Evolutionary conservation across 1,140 invertebrate species (phyloP).

Genomic region (Saxidomus purpurata): DNA sequence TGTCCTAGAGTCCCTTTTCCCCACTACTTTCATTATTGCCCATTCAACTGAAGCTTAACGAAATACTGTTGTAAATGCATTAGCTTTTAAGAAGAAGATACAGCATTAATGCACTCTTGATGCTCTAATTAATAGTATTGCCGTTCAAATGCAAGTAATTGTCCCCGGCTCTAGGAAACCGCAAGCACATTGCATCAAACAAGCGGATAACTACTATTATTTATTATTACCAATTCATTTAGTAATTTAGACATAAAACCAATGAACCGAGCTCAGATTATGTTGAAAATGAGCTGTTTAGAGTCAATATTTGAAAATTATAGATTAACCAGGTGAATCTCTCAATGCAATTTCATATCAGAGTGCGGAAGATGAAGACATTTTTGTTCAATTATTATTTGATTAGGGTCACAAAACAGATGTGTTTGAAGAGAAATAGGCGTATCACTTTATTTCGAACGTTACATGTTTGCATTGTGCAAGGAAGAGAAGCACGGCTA

Average conservation of each 20-base stretch:
- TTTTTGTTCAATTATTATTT: slow-evolving; percentile 38
- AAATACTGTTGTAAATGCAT: no score
- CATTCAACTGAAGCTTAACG: no score
- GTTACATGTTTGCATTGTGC: background rate
- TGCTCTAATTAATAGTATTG: background rate
- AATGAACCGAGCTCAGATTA: slow-evolving; percentile 23
- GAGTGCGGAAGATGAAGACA: background rate
- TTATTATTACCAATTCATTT: slow-evolving; percentile 33
- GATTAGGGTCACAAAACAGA: slow-evolving; percentile 29
- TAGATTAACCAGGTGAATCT: slow-evolving; percentile 30
- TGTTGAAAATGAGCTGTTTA: slow-evolving; percentile 27
- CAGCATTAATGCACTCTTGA: background rate
- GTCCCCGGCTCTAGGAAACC: background rate
- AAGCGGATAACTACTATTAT: slow-evolving; percentile 10
- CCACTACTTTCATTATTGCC: no score
- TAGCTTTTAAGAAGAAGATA: no score
- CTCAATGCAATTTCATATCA: slow-evolving; percentile 10
- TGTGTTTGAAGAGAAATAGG: slow-evolving; percentile 9
- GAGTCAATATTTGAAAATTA: slow-evolving; percentile 59
- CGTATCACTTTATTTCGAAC: slow-evolving; percentile 9
- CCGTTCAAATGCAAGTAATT: slow-evolving; percentile 21
- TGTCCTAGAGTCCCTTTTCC: no score
- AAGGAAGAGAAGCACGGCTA: background rate
- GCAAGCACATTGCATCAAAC: slow-evolving; percentile 12
- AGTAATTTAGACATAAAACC: slow-evolving; percentile 46